Percentiles rank a stretch among this genome's conserved stretches.
Evolutionary conservation across 2,888 invertebrate species (phyloP).

Genomic region (Agonopterix heracliana): DNA sequence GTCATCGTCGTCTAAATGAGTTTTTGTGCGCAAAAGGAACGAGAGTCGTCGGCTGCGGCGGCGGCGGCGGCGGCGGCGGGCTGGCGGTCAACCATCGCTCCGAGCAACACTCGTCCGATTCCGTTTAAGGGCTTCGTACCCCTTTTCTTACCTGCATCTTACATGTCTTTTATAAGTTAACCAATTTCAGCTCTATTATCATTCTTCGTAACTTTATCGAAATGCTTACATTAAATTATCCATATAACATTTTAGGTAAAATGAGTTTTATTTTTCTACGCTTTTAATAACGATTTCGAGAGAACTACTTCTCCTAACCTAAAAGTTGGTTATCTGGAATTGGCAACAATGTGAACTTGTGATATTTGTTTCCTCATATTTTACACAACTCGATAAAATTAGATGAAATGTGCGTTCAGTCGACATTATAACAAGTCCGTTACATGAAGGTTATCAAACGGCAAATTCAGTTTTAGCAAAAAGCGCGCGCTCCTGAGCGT

Average conservation of each 20-base stretch:
- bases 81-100: conserved; percentile 46
- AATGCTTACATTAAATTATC: too few species aligned
- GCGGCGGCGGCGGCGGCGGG: conserved; percentile 26
- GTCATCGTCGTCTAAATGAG: conserved; percentile 61
- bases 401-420: too few species aligned
- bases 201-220: neutral
- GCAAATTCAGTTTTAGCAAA: conserved; percentile 30
- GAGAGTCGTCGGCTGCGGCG: conserved; percentile 38
- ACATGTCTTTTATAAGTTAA: conserved; percentile 3
- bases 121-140: conserved; percentile 48
- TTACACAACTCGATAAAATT: too few species aligned
- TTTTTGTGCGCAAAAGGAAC: conserved; percentile 42
- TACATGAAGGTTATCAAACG: conserved; percentile 31
- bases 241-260: too few species aligned
- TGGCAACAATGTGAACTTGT: too few species aligned
- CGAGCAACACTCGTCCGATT: conserved; percentile 58
- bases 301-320: too few species aligned
- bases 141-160: conserved; percentile 61
- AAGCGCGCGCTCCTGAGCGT: conserved; percentile 41
- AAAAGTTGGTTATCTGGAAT: too few species aligned
- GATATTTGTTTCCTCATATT: too few species aligned
- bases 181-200: neutral
- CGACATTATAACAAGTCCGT: conserved; percentile 18
- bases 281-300: too few species aligned
- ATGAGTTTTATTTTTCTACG: too few species aligned